phyloP scores from a whole-genome alignment of 2,113 vertebrate species.

The Ramphastos sulfuratus region DNA sequence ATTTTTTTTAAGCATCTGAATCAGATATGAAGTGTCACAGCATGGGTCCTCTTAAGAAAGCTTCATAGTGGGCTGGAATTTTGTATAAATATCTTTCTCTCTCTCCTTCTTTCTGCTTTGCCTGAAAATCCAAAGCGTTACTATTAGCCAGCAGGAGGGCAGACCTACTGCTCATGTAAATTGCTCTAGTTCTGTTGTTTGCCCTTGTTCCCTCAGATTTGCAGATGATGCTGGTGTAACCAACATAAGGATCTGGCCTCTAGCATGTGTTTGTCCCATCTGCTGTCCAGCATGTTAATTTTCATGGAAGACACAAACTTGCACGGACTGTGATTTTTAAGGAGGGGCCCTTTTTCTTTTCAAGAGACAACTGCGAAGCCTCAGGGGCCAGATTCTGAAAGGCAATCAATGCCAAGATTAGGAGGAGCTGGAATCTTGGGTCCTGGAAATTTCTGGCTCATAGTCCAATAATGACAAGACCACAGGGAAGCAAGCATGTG shows the following conservation, averaged over 20 bases:
- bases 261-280: conserved; percentile 69
- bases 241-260: conserved; percentile 57
- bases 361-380: conserved; percentile 52
- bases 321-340: conserved; percentile 54
- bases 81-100: not conserved
- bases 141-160: not conserved
- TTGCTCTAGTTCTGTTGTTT: conserved; percentile 25
- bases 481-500: not conserved
- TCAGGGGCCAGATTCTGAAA: conserved; percentile 42
- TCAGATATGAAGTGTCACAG: not conserved
- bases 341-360: conserved; percentile 33
- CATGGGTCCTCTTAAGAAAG: not conserved
- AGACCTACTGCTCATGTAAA: conserved; percentile 13
- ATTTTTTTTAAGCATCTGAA: not conserved
- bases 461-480: not conserved
- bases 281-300: conserved; percentile 66
- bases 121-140: not conserved
- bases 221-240: conserved; percentile 25
- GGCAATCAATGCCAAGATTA: conserved; percentile 37
- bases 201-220: conserved; percentile 48
- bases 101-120: not conserved
- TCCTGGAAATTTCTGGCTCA: not conserved
- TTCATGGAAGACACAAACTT: conserved; percentile 51
- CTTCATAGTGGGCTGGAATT: not conserved
- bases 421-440: not conserved